Evolutionary conservation across 2,797 vertebrate genomes (phyloP), one percentile per base, ranked within the genome.

Genomic region (Helostoma temminkii): DNA sequence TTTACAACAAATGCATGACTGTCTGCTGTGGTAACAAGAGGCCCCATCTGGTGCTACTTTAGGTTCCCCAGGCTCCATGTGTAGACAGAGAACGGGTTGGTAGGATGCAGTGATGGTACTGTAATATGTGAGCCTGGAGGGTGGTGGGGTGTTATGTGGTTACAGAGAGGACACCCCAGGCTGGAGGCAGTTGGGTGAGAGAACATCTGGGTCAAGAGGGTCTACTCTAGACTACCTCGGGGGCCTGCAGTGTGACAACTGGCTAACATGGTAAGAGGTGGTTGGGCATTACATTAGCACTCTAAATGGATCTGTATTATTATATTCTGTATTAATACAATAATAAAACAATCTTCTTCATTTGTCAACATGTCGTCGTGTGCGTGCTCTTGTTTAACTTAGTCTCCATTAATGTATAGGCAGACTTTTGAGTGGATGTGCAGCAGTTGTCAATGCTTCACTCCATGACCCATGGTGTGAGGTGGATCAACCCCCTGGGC

Each of bases 41-140:
- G 81, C 82, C 85, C 87, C 89, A 89, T 91, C 91, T 92, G 90
- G 86, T 19, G 61, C 71, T 78, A 77, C 80, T 87, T 85, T 86
- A 22, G 69, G 39, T 74, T 84, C 84, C 80, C 79, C 76, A 18
- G 88, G 89, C 88, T 82, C 71, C 57, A 48, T 64, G 68, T 78
- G 84, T 65, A 77, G 73, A 80, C 75, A 41, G 57, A 55, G 70
- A 28, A 43, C 50, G 52, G 76, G 61, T 30, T 48, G 74, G 71
- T 64, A 34, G 47, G n/a, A 26, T 63, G 41, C 34, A 24, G 52
- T 28, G 60, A 42, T 43, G 76, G 57, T 46, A 36, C 52, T 15
- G 14, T 11, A 9, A n/a, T 50, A 50, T 77, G 61, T 55, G 68
- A 63, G 45, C 46, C 57, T 66, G 66, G 34, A 74, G 70, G 69